These are phyloP conservation scores for Panthera leo DNA, from an alignment of 2,113 vertebrate species.

Conservation along the genomic window DNA sequence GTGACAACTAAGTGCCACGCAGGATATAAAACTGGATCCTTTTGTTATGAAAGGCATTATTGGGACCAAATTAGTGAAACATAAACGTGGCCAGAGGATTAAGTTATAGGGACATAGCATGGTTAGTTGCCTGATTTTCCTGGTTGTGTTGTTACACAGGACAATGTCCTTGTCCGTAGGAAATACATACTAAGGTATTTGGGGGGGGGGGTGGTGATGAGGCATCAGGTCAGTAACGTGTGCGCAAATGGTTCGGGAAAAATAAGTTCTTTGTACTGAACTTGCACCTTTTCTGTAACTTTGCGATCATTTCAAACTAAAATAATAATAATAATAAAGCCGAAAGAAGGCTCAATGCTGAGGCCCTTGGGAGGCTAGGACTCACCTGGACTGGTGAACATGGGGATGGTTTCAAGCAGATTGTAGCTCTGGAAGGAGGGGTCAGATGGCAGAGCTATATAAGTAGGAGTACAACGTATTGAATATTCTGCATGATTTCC, in stretches of 20 bases:
- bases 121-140: neutral
- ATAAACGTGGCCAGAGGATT: neutral
- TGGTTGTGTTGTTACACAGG: neutral
- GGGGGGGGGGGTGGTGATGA: neutral
- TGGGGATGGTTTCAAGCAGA: neutral
- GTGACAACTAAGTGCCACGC: neutral
- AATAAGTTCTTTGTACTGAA: neutral
- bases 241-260: neutral
- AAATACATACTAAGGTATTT: neutral
- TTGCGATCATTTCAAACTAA: neutral
- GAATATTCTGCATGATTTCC: neutral
- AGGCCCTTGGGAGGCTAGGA: neutral
- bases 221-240: neutral
- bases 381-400: too few relatives aligned
- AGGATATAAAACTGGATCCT: neutral
- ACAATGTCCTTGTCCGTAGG: neutral
- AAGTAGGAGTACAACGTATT: neutral
- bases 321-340: neutral
- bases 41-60: neutral
- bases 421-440: neutral
- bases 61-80: neutral
- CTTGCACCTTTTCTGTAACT: neutral
- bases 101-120: neutral
- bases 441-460: neutral
- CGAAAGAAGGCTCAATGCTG: neutral